phyloP scores from a whole-genome alignment of 2,113 vertebrate species.

The Hemicordylus capensis region DNA sequence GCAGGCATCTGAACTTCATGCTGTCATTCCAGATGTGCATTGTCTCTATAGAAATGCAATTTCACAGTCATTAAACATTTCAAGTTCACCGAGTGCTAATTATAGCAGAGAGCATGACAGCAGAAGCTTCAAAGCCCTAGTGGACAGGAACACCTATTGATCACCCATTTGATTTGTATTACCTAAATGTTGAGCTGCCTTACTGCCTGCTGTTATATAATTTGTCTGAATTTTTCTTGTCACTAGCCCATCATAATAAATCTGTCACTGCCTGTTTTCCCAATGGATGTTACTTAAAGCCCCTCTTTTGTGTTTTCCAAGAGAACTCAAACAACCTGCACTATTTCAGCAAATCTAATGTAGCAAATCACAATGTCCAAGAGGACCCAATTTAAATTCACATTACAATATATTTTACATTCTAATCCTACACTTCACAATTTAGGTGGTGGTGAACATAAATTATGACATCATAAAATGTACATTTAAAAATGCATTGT shows the following conservation, averaged over 20 bases:
- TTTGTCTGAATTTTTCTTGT: conserved; percentile 9
- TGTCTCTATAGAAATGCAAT: conserved; percentile 63
- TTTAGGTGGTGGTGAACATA: too few species aligned
- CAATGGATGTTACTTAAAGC: not conserved
- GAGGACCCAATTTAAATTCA: too few species aligned
- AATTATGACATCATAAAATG: not conserved
- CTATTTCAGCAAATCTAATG: not conserved
- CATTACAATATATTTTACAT: too few species aligned
- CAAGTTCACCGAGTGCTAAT: conserved; percentile 59
- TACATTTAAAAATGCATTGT: not conserved
- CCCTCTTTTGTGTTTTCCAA: not conserved
- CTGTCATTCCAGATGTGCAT: conserved; percentile 65
- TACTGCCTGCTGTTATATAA: conserved; percentile 4
- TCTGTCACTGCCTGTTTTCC: not conserved
- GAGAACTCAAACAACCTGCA: not conserved
- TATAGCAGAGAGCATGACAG: conserved; percentile 47
- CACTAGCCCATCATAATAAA: not conserved
- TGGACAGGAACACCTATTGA: conserved; percentile 42
- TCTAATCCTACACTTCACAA: not conserved
- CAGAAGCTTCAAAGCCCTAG: conserved; percentile 26
- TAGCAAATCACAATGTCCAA: not conserved
- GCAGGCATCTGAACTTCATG: conserved; percentile 41
- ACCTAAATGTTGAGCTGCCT: conserved; percentile 1
- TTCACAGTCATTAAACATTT: conserved; percentile 67
- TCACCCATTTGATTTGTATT: conserved; percentile 41